Percentiles rank a stretch among this genome's conserved stretches.
Conservation (phyloP, 2,113 vertebrate species). For the Reinhardtius hippoglossoides region DNA sequence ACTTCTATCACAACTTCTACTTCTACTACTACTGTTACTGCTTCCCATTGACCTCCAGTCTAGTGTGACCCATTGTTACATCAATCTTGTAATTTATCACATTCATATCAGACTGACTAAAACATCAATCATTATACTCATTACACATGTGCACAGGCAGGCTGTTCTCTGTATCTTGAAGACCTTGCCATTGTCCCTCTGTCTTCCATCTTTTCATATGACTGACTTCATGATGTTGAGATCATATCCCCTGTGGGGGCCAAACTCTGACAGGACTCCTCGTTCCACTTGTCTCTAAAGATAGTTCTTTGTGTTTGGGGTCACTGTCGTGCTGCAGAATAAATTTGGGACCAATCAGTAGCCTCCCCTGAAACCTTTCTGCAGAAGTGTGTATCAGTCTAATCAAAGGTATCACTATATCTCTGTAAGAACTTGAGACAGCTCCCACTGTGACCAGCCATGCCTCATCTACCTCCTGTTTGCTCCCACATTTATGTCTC, state of each 20-base stretch:
- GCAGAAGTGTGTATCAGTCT: background rate
- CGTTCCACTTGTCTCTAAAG: background rate
- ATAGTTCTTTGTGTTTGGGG: background rate
- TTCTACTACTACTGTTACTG: too few species aligned
- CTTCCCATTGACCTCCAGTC: too few species aligned
- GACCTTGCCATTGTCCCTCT: too few species aligned
- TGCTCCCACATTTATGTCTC: conserved; percentile 8
- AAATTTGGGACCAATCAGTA: background rate
- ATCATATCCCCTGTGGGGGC: background rate
- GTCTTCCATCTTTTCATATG: too few species aligned
- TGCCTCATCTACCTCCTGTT: conserved; percentile 23
- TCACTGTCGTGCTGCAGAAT: background rate
- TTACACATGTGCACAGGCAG: too few species aligned
- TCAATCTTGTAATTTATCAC: too few species aligned
- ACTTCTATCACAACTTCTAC: too few species aligned
- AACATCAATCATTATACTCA: too few species aligned
- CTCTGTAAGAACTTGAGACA: background rate
- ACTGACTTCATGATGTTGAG: background rate
- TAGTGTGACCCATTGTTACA: too few species aligned
- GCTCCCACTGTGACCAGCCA: background rate
- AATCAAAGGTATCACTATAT: background rate
- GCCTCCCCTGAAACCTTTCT: background rate
- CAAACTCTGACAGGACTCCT: background rate
- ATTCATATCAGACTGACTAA: too few species aligned
- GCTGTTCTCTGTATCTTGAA: too few species aligned